Evolutionary conservation across 2,797 vertebrate genomes (phyloP).

Genomic region (Loriculus beryllinus): DNA sequence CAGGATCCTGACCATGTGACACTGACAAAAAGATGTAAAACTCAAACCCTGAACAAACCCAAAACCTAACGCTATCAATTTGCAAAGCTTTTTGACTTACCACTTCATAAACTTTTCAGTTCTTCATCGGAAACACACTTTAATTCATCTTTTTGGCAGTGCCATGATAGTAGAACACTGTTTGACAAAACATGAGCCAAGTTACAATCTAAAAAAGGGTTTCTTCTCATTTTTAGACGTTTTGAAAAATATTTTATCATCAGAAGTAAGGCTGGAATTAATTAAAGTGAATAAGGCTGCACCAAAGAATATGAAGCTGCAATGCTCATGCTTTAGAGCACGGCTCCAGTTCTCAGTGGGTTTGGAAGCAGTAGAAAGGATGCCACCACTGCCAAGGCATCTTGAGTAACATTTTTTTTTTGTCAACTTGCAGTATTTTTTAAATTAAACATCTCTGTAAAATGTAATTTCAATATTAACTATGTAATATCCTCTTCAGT

Average conservation of each 20-base stretch:
- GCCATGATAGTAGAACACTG: neutral
- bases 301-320: neutral
- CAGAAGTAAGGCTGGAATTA: neutral
- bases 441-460: neutral
- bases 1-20: neutral
- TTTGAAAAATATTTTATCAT: slow-evolving; percentile 13
- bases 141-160: neutral
- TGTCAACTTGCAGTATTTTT: neutral
- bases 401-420: neutral
- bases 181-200: neutral
- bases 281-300: neutral
- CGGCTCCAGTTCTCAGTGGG: neutral
- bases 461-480: neutral
- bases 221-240: slow-evolving; percentile 16
- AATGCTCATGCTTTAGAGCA: neutral
- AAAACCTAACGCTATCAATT: neutral
- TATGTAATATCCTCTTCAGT: neutral
- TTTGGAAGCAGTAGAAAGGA: slow-evolving; percentile 28
- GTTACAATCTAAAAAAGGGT: neutral
- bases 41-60: neutral
- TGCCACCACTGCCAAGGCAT: neutral
- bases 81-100: neutral
- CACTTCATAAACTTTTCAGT: neutral
- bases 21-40: neutral
- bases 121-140: neutral